These are phyloP conservation scores for Crotophaga sulcirostris DNA, from an alignment of 2,113 vertebrate genomes.

Conservation along the genomic window DNA sequence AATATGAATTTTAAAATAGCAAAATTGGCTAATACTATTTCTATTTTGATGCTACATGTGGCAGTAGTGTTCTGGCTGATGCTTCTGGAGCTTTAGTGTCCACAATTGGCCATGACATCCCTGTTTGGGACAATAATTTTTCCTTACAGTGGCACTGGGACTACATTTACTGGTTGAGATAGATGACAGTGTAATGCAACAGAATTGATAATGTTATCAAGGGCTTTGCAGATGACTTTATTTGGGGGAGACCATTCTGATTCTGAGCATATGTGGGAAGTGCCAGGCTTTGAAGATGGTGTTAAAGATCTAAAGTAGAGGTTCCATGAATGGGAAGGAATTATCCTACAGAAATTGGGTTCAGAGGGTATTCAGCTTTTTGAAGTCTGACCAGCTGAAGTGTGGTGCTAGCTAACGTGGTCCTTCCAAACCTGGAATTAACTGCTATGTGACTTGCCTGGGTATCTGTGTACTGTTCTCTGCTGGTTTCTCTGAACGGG, in stretches of 20 bases:
- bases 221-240: neutral
- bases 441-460: neutral
- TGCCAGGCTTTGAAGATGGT: too few species aligned
- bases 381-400: neutral
- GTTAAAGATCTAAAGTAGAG: neutral
- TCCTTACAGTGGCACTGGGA: neutral
- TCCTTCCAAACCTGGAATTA: neutral
- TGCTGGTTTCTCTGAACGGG: neutral
- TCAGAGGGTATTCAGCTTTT: neutral
- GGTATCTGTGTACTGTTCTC: neutral
- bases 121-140: neutral
- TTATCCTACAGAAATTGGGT: fast-evolving
- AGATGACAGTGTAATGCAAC: neutral
- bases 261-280: neutral
- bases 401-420: neutral
- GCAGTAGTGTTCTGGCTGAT: neutral
- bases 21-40: neutral
- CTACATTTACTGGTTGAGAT: neutral
- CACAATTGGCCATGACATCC: fast-evolving
- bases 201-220: fast-evolving
- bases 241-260: neutral
- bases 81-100: neutral
- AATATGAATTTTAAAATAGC: neutral
- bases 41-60: neutral
- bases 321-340: neutral